These are phyloP conservation scores for Sarcophilus harrisii DNA, from an alignment of 2,797 vertebrate species.

Conservation along the genomic window DNA sequence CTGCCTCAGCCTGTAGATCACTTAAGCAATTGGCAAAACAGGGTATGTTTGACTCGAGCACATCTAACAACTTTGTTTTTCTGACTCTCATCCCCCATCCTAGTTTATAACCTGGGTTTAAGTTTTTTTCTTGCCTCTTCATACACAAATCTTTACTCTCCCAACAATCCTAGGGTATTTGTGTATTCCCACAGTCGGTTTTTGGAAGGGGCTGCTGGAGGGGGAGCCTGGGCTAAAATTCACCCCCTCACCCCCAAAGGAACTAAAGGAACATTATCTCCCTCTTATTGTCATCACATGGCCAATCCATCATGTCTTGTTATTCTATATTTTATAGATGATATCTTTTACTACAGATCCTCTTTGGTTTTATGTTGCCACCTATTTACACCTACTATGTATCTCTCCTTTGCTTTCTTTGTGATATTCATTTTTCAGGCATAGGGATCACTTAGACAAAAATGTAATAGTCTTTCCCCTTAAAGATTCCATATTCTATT, in stretches of 20 bases:
- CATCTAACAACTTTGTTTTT: not conserved
- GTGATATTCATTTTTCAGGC: not conserved
- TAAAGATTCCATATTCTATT: not conserved
- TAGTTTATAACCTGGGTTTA: not conserved
- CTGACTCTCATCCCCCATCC: not conserved
- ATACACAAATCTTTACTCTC: not conserved
- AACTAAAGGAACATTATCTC: not conserved
- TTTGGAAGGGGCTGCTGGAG: not conserved
- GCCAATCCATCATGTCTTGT: not conserved
- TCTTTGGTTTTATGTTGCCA: not conserved
- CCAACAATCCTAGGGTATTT: not conserved
- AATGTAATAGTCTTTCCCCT: not conserved
- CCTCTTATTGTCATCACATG: not conserved
- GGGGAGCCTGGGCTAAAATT: not conserved
- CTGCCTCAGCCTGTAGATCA: not conserved
- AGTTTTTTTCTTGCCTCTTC: not conserved
- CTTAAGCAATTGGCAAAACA: not conserved
- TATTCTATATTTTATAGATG: not conserved
- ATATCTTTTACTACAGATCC: not conserved
- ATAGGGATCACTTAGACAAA: not conserved
- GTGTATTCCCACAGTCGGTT: not conserved
- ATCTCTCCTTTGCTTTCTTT: not conserved
- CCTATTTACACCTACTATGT: not conserved
- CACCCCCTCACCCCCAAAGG: not conserved
- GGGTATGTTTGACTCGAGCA: not conserved